Conservation (phyloP, 2,888 invertebrate genomes). For the Pomacea canaliculata region DNA sequence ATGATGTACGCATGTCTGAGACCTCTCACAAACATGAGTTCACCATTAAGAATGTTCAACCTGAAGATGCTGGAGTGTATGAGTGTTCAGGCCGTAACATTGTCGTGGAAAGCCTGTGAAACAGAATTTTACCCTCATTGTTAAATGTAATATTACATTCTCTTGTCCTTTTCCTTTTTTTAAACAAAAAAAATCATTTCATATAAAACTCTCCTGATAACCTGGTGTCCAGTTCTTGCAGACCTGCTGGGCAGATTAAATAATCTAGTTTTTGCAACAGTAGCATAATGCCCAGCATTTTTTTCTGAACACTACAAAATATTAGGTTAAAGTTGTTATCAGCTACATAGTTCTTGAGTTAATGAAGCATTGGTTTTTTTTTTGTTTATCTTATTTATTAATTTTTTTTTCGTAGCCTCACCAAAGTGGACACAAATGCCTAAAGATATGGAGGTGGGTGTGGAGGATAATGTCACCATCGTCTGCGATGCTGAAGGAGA, state of each 20-base stretch:
- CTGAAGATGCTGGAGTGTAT: slow-evolving; percentile 89
- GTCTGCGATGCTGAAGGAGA: slow-evolving; percentile 89
- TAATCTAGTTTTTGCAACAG: too few relatives aligned
- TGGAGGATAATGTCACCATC: slow-evolving; percentile 90
- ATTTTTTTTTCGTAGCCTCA: slow-evolving; percentile 62
- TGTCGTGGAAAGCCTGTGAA: slow-evolving; percentile 48
- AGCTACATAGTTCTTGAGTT: background rate
- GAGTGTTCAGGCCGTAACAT: slow-evolving; percentile 78
- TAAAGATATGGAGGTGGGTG: slow-evolving; percentile 86
- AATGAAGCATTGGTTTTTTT: background rate
- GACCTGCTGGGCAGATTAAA: too few relatives aligned
- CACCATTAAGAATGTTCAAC: slow-evolving; percentile 60
- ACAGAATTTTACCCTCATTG: slow-evolving; percentile 65
- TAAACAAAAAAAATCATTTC: too few relatives aligned
- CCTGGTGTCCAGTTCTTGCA: too few relatives aligned
- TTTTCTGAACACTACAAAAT: too few relatives aligned
- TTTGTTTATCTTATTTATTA: background rate
- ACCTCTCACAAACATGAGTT: slow-evolving; percentile 95
- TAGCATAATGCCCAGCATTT: too few relatives aligned
- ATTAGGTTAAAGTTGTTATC: too few relatives aligned
- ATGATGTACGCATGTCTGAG: slow-evolving; percentile 64
- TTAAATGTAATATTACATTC: slow-evolving; percentile 64
- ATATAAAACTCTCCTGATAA: too few relatives aligned
- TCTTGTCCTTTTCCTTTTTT: background rate
- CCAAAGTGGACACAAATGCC: slow-evolving; percentile 94